Percentiles rank a stretch among this genome's conserved stretches.
phyloP scores from a whole-genome alignment of 2,797 vertebrate genomes.

The Schizopygopsis malacanthus region DNA sequence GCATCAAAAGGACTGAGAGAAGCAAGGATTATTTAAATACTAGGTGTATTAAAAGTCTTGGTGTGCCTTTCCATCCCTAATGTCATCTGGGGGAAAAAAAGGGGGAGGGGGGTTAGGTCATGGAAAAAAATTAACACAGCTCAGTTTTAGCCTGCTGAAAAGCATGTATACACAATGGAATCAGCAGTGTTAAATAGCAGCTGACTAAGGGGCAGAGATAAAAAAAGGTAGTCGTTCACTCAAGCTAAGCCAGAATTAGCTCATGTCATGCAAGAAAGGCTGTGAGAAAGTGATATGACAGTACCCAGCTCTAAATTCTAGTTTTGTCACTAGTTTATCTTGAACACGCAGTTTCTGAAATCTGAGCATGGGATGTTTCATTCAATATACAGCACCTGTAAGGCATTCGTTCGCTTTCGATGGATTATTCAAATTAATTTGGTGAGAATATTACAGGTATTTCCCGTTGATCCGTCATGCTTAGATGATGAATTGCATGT shows the following conservation, averaged over 20 bases:
- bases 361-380: conserved; percentile 18
- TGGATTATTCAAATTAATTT: conserved; percentile 23
- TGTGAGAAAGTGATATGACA: conserved; percentile 55
- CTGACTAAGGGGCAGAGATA: conserved; percentile 61
- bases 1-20: conserved; percentile 78
- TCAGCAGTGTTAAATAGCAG: conserved; percentile 59
- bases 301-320: conserved; percentile 30
- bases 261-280: conserved; percentile 68
- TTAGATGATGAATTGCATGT: conserved; percentile 31
- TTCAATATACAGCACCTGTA: conserved; percentile 34
- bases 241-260: conserved; percentile 74
- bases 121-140: conserved; percentile 65
- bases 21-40: conserved; percentile 83
- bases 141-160: conserved; percentile 74
- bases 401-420: background rate
- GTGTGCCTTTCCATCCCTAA: conserved; percentile 77
- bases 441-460: conserved; percentile 8
- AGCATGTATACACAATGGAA: conserved; percentile 72
- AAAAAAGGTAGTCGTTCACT: conserved; percentile 63
- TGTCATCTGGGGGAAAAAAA: conserved; percentile 72
- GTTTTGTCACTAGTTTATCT: conserved; percentile 42
- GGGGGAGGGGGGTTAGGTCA: no score
- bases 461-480: conserved; percentile 17
- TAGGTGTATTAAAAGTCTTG: conserved; percentile 78
- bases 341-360: conserved; percentile 32